Conservation (phyloP, 2,888 invertebrate species). For the Dendrolimus pini region DNA sequence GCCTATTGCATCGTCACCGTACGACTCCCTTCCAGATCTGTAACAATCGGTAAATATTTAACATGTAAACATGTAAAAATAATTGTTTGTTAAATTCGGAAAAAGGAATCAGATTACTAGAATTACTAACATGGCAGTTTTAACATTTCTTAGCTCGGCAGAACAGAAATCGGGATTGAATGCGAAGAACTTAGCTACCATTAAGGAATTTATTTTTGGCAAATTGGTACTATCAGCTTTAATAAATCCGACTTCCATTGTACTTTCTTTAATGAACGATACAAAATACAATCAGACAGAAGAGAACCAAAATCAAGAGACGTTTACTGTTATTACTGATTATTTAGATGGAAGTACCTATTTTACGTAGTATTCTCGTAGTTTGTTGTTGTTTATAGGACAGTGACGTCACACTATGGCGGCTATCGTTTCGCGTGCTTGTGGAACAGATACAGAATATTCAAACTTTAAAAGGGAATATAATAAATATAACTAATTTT, state of each 20-base stretch:
- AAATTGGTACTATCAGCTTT: slow-evolving; percentile 5
- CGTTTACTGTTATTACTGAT: too few relatives aligned
- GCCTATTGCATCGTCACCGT: slow-evolving; percentile 24
- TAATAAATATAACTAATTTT: too few relatives aligned
- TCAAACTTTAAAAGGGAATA: too few relatives aligned
- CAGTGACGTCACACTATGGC: too few relatives aligned
- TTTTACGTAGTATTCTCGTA: too few relatives aligned
- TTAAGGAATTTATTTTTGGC: slow-evolving; percentile 3
- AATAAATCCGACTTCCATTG: slow-evolving; percentile 7
- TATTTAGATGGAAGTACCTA: too few relatives aligned
- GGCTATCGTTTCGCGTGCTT: too few relatives aligned
- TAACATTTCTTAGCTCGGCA: slow-evolving; percentile 4
- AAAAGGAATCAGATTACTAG: background rate
- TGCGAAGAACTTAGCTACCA: background rate
- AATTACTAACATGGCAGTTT: slow-evolving; percentile 5
- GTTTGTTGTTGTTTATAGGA: too few relatives aligned
- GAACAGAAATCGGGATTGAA: slow-evolving; percentile 4
- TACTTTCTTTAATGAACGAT: too few relatives aligned
- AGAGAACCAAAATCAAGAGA: too few relatives aligned
- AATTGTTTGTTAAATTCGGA: background rate
- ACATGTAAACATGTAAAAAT: background rate
- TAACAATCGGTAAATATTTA: slow-evolving; percentile 1
- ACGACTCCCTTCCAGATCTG: slow-evolving; percentile 14
- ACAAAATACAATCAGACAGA: too few relatives aligned
- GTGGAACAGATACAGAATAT: too few relatives aligned